Percentiles rank a stretch among this genome's conserved stretches.
These are phyloP conservation scores for Hippoglossus hippoglossus DNA, from an alignment of 2,797 vertebrate genomes.

Conservation along the genomic window DNA sequence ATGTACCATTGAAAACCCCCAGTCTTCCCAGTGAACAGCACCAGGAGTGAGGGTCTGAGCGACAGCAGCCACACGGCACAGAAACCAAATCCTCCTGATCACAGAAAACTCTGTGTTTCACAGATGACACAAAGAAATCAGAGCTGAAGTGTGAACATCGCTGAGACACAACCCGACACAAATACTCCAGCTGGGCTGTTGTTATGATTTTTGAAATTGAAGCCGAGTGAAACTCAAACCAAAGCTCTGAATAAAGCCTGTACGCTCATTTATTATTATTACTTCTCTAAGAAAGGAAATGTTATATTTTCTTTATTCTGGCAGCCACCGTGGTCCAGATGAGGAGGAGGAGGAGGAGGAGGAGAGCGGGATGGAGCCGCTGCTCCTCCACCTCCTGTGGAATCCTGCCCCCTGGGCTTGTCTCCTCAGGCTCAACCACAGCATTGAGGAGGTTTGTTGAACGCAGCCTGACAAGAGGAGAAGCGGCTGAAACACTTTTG, in stretches of 20 bases:
- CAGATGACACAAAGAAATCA: slow-evolving; percentile 19
- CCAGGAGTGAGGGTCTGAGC: slow-evolving; percentile 34
- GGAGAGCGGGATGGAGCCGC: too few species aligned
- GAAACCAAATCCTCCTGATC: slow-evolving; percentile 41
- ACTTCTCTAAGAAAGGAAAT: not conserved
- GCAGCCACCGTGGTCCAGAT: not conserved
- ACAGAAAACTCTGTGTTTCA: not conserved
- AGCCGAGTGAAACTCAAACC: slow-evolving; percentile 32
- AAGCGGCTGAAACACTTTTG: too few species aligned
- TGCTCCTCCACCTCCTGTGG: too few species aligned
- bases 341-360: too few species aligned
- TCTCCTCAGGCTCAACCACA: too few species aligned
- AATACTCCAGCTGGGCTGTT: slow-evolving; percentile 38
- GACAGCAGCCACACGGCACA: slow-evolving; percentile 12
- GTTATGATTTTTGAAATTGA: slow-evolving; percentile 42
- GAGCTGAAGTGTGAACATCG: not conserved
- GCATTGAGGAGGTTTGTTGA: too few species aligned
- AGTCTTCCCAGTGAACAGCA: slow-evolving; percentile 26
- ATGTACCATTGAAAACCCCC: slow-evolving; percentile 36
- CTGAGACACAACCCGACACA: too few species aligned
- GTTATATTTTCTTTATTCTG: too few species aligned
- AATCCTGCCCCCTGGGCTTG: too few species aligned
- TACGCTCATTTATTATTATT: not conserved
- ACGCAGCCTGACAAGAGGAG: too few species aligned
- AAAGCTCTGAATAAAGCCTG: slow-evolving; percentile 23